A percentile compares a stretch with the other conserved stretches of the same genome.
These are phyloP conservation scores for Clangula hyemalis DNA, from an alignment of 2,797 vertebrate species.

Conservation along the genomic window DNA sequence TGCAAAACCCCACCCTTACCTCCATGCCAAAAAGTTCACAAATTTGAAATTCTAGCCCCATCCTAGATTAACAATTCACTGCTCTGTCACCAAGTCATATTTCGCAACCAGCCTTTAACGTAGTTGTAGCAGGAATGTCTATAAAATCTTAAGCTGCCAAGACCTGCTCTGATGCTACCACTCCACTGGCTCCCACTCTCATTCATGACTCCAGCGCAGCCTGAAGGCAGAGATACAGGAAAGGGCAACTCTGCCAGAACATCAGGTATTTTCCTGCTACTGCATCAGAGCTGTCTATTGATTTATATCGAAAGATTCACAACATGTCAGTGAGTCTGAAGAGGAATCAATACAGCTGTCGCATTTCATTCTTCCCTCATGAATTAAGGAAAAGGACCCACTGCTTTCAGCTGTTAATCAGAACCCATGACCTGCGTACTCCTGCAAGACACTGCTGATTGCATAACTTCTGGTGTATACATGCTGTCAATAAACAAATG, in stretches of 20 bases:
- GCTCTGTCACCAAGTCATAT: conserved; percentile 29
- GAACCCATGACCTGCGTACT: neutral
- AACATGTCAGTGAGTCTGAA: neutral
- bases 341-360: neutral
- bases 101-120: conserved; percentile 6
- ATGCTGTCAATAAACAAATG: neutral
- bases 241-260: neutral
- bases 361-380: neutral
- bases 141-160: conserved; percentile 19
- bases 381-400: neutral
- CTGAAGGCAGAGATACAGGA: neutral
- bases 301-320: neutral
- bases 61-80: conserved; percentile 47
- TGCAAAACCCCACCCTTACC: conserved; percentile 23
- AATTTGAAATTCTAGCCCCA: conserved; percentile 44
- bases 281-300: neutral
- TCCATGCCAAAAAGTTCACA: conserved; percentile 41
- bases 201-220: neutral
- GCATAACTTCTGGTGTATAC: neutral
- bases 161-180: neutral
- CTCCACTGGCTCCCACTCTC: neutral
- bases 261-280: neutral
- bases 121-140: neutral
- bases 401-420: neutral
- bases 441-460: neutral